Percentiles rank a stretch among this genome's conserved stretches.
Conservation (phyloP, 2,113 vertebrate species). For the Bufo bufo region DNA sequence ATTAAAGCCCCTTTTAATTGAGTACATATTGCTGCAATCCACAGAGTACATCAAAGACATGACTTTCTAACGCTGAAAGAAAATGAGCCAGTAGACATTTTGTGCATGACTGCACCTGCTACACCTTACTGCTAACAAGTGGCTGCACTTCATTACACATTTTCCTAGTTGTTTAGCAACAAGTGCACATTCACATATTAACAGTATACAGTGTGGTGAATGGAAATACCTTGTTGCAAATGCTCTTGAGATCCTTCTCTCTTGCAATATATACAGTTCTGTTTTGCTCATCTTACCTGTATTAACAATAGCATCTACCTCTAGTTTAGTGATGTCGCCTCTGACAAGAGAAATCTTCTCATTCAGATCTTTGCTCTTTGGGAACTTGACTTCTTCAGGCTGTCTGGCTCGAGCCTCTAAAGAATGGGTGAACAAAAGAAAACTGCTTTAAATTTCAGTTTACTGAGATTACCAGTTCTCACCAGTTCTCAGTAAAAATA, state of each 20-base stretch:
- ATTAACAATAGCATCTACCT: slow-evolving; percentile 85
- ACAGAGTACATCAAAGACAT: too few relatives aligned
- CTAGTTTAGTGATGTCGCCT: slow-evolving; percentile 86
- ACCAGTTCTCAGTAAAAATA: neutral
- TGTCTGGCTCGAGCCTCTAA: slow-evolving; percentile 60
- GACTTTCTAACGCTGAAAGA: neutral
- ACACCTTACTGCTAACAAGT: neutral
- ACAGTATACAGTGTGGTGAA: neutral
- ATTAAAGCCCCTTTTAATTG: neutral
- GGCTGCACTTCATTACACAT: neutral
- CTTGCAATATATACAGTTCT: neutral
- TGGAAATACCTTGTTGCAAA: neutral
- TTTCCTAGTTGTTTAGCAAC: neutral
- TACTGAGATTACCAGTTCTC: neutral
- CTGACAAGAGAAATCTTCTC: slow-evolving; percentile 83
- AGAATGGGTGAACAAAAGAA: neutral
- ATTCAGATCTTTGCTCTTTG: slow-evolving; percentile 74
- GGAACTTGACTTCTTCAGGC: slow-evolving; percentile 64
- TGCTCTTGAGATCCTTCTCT: neutral
- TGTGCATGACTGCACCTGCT: neutral
- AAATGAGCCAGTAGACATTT: neutral
- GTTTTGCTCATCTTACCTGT: slow-evolving; percentile 73
- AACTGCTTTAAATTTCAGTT: neutral
- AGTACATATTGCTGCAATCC: neutral
- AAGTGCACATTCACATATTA: neutral